These are phyloP conservation scores for Pseudobourletiella spinata DNA, from an alignment of 1,140 invertebrate genomes.

Conservation along the genomic window DNA sequence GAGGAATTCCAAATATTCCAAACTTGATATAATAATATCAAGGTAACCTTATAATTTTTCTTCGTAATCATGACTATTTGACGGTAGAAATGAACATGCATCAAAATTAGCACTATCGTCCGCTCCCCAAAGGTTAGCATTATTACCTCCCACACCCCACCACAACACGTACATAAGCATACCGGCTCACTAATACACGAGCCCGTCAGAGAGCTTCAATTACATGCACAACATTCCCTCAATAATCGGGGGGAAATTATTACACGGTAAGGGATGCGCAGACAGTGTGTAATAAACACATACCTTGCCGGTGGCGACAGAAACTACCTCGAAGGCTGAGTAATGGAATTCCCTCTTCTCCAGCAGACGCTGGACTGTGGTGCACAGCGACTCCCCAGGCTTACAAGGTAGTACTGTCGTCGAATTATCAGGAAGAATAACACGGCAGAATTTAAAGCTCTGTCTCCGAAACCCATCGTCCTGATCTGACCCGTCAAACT, in stretches of 20 bases:
- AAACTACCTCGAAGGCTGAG: conserved; percentile 64
- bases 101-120: too few species aligned
- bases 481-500: conserved; percentile 33
- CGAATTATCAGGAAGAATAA: conserved; percentile 79
- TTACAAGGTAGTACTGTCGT: conserved; percentile 78
- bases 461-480: conserved; percentile 29
- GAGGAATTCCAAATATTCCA: too few species aligned
- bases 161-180: not conserved
- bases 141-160: too few species aligned
- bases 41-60: too few species aligned
- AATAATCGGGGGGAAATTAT: not conserved
- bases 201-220: conserved; percentile 1
- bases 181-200: not conserved
- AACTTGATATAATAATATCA: too few species aligned
- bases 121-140: too few species aligned
- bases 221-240: not conserved
- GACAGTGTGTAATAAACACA: not conserved
- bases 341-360: conserved; percentile 70
- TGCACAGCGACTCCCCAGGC: conserved; percentile 61
- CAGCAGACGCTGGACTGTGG: conserved; percentile 68
- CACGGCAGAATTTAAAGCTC: conserved; percentile 58
- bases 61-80: too few species aligned
- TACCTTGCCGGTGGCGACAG: conserved; percentile 55
- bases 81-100: too few species aligned
- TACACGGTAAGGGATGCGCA: not conserved